These are phyloP conservation scores for Alauda arvensis DNA, from an alignment of 2,797 vertebrate species.

Conservation along the genomic window DNA sequence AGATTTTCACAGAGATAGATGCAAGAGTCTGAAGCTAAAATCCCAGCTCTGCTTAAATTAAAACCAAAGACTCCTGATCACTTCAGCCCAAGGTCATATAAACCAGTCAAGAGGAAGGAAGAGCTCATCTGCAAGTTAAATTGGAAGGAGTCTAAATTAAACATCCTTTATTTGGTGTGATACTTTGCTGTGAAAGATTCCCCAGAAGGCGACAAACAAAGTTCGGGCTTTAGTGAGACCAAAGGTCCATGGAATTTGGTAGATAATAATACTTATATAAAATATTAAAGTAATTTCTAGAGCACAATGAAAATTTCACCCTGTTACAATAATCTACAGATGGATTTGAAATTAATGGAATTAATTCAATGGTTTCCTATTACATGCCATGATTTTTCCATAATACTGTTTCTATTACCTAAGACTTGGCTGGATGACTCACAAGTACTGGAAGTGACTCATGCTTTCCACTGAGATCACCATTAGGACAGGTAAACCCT, in stretches of 20 bases:
- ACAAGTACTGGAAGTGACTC: conserved; percentile 20
- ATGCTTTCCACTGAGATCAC: conserved; percentile 38
- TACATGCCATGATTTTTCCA: neutral
- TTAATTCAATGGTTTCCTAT: neutral
- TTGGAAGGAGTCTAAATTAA: neutral
- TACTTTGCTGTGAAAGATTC: neutral
- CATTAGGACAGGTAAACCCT: neutral
- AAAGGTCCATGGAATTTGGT: neutral
- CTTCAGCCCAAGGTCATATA: neutral
- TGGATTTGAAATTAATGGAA: neutral
- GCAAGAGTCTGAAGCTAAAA: neutral
- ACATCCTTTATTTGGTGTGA: neutral
- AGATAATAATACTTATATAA: neutral
- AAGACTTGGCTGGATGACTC: neutral
- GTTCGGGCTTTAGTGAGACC: neutral
- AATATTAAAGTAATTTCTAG: neutral
- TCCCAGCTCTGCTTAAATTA: neutral
- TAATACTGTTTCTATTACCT: neutral
- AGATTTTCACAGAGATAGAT: neutral
- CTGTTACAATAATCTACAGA: neutral
- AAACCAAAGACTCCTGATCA: neutral
- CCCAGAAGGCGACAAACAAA: neutral
- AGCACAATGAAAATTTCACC: neutral
- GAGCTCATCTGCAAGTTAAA: neutral
- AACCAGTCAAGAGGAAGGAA: neutral